Evolutionary conservation across 1,140 invertebrate genomes (phyloP), one percentile per base, ranked within the genome.

Genomic region (Monochamus saltuarius): DNA sequence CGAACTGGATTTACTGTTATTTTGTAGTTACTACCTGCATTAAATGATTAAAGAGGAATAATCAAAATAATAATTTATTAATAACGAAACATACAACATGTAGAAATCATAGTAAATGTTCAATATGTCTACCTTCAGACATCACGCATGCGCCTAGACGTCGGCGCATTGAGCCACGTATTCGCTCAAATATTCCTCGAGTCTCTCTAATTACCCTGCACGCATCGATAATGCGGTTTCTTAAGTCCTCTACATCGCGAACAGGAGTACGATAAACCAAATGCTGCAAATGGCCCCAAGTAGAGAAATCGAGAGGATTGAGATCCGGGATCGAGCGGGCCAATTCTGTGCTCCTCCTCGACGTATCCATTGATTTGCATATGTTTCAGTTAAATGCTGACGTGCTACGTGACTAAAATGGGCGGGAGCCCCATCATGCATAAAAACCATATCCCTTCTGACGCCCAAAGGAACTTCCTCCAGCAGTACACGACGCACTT

Each of bases 301-400:
- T 50, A 56, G 66, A 74, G 56, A 71, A 74, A 58, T 75, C 74
- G 22, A 68, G 40, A 46, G 58, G 51, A 40, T 60, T 74, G 22
- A 77, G 50, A 63, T 77, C 73, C 3, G 73, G 72, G 66, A 74
- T 40, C 69, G 47, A 47, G 71, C 54, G 36, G 66, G 73, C 71
- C 73, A 73, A 49, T 8, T 7, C 50, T 71, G 57, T 34, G 61
- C 65, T 50, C 70, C 66, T 46, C 59, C 65, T 47, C 71, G 43
- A 46, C 72, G 66, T 62, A 76, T 72, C 72, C 70, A 76, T 19
- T 56, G 14, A 17, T 63, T 42, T 36, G 56, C 51, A 67, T 65
- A 72, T 38, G 39, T 22, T 17, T 54, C n/a, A 14, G 37, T 37
- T 36, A 54, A 39, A 37, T 54, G 13, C 13, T 22, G 51, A 17